Percentiles rank a stretch among this genome's conserved stretches.
Evolutionary conservation across 2,113 vertebrate genomes (phyloP).

Genomic region (Atherinomorus stipes): DNA sequence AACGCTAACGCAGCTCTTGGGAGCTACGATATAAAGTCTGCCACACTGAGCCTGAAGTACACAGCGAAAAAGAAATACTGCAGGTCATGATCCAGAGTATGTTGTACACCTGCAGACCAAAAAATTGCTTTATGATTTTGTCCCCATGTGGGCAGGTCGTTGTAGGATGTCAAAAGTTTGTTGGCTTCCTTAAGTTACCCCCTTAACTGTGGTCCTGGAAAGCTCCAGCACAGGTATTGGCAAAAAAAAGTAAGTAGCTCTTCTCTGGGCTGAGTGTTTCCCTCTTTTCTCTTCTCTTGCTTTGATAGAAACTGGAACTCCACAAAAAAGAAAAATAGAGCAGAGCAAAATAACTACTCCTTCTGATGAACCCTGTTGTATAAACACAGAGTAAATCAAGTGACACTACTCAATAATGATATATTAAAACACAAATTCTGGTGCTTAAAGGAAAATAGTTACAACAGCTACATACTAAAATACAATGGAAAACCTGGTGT

Average conservation of each 20-base stretch:
- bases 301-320: not conserved
- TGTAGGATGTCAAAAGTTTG: conserved; percentile 22
- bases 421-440: not conserved
- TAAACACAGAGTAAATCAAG: not conserved
- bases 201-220: conserved; percentile 7
- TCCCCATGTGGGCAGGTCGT: not conserved
- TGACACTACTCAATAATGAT: too few relatives aligned
- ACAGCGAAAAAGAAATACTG: conserved; percentile 20
- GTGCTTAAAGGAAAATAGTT: not conserved
- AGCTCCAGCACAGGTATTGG: conserved; percentile 1
- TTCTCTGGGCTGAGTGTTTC: not conserved
- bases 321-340: not conserved
- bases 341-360: not conserved
- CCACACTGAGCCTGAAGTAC: conserved; percentile 23
- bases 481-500: not conserved
- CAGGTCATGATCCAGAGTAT: conserved; percentile 19
- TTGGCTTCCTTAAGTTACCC: not conserved
- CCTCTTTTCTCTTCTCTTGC: not conserved
- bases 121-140: conserved; percentile 30
- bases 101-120: conserved; percentile 23
- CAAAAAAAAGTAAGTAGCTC: not conserved
- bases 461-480: not conserved
- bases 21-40: conserved; percentile 28
- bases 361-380: too few relatives aligned
- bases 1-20: conserved; percentile 42